These are phyloP conservation scores for Chelonus insularis DNA, from an alignment of 1,140 invertebrate species.

Conservation along the genomic window DNA sequence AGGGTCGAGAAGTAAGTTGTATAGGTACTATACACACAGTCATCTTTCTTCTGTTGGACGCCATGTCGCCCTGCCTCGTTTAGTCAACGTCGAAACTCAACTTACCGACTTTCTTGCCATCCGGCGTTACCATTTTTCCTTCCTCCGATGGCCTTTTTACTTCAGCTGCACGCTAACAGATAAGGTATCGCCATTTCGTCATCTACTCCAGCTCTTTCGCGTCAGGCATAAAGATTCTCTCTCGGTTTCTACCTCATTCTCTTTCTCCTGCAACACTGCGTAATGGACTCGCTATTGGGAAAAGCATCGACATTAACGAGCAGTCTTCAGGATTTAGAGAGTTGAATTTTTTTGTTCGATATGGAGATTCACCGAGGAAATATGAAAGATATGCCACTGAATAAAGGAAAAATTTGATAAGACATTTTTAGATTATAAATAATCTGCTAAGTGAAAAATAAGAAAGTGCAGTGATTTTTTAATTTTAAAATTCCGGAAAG, in stretches of 20 bases:
- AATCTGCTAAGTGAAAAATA: too few species aligned
- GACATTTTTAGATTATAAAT: not conserved
- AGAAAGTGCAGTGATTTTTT: too few species aligned
- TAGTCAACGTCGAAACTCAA: conserved; percentile 49
- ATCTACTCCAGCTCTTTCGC: conserved; percentile 22
- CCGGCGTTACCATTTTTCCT: conserved; percentile 30
- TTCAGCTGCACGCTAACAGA: conserved; percentile 29
- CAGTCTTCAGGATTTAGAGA: conserved; percentile 22
- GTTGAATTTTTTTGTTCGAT: conserved; percentile 18
- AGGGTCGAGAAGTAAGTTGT: not conserved
- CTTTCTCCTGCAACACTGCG: not conserved
- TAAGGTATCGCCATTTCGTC: conserved; percentile 34
- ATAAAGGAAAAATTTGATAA: not conserved
- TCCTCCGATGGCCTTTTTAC: conserved; percentile 37
- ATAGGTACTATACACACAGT: conserved; percentile 10
- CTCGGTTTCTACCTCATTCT: not conserved
- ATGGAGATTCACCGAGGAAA: conserved; percentile 1
- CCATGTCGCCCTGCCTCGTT: conserved; percentile 48
- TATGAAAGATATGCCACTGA: not conserved
- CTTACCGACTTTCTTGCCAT: conserved; percentile 32
- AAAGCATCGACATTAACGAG: conserved; percentile 27
- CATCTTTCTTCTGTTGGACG: conserved; percentile 38
- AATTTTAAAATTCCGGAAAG: too few species aligned
- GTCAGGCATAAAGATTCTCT: conserved; percentile 11
- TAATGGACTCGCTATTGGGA: conserved; percentile 8